A percentile compares a stretch with the other conserved stretches of the same genome.
Evolutionary conservation across 2,888 invertebrate species (phyloP).

Genomic region (Melanostoma mellinum): DNA sequence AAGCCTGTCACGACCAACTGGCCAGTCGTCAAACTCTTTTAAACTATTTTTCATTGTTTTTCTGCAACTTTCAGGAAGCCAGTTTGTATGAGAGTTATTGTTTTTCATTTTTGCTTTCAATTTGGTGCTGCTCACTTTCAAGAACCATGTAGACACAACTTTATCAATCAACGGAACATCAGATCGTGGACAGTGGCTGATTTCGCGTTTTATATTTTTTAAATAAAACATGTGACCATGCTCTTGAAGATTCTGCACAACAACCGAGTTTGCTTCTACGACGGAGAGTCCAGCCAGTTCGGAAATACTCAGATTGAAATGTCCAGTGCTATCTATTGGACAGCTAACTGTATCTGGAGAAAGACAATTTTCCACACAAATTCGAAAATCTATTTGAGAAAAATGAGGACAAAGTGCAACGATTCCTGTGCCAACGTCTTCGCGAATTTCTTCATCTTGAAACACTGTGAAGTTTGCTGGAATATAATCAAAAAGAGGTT

Average conservation of each 20-base stretch:
- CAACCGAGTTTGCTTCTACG: constrained; percentile 97
- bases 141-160: constrained; percentile 98
- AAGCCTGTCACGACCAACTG: constrained; percentile 96
- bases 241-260: constrained; percentile 90
- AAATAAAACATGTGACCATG: constrained; percentile 85
- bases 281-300: constrained; percentile 94
- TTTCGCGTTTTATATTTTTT: constrained; percentile 82
- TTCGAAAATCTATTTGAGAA: constrained; percentile 97
- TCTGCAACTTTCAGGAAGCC: constrained; percentile 96
- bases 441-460: constrained; percentile 93
- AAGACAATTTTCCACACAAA: constrained; percentile 87
- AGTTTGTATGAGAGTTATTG: constrained; percentile 92
- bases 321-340: constrained; percentile 94
- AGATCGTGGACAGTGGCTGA: constrained; percentile 93
- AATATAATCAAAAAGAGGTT: constrained; percentile 88
- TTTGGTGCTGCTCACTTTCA: constrained; percentile 89
- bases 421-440: constrained; percentile 96
- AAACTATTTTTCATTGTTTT: constrained; percentile 98
- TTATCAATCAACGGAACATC: constrained; percentile 98
- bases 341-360: constrained; percentile 92
- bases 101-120: constrained; percentile 89
- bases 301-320: constrained; percentile 89
- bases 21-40: constrained; percentile 98
- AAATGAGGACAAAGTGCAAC: constrained; percentile 99
- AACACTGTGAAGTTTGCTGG: constrained; percentile 90